Conservation (phyloP, 1,140 invertebrate species). For the Choristoneura fumiferana region DNA sequence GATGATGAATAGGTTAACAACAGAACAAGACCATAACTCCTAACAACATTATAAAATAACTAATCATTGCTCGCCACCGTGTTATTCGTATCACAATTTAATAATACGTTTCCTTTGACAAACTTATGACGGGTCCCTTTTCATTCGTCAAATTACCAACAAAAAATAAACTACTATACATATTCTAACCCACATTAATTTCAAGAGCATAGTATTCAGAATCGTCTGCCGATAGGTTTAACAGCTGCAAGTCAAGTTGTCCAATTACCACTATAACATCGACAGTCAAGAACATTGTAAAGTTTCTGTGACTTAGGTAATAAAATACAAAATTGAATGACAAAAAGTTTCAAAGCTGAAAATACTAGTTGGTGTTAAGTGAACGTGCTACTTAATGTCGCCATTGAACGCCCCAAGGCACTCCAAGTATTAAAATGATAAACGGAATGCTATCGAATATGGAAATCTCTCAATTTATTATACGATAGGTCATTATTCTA, state of each 20-base stretch:
- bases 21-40: neutral
- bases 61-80: constrained; percentile 52
- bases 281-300: too few relatives aligned
- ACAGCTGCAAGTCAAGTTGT: neutral
- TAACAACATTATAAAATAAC: constrained; percentile 49
- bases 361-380: constrained; percentile 3
- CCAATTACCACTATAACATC: neutral
- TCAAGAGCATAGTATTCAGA: neutral
- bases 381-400: constrained; percentile 54
- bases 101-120: constrained; percentile 64
- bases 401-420: constrained; percentile 52
- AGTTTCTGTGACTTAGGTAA: too few relatives aligned
- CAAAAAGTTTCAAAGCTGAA: neutral
- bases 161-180: neutral
- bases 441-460: constrained; percentile 68
- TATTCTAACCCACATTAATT: neutral
- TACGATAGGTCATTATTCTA: constrained; percentile 74
- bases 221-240: neutral
- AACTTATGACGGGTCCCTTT: constrained; percentile 60
- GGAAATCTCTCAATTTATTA: constrained; percentile 77
- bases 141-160: constrained; percentile 27
- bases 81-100: constrained; percentile 67
- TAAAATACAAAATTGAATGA: neutral
- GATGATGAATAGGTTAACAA: too few relatives aligned
- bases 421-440: constrained; percentile 75